Percentiles rank a stretch among this genome's conserved stretches.
These are phyloP conservation scores for Serranus cabrilla DNA, from an alignment of 2,797 vertebrate species.

Conservation along the genomic window DNA sequence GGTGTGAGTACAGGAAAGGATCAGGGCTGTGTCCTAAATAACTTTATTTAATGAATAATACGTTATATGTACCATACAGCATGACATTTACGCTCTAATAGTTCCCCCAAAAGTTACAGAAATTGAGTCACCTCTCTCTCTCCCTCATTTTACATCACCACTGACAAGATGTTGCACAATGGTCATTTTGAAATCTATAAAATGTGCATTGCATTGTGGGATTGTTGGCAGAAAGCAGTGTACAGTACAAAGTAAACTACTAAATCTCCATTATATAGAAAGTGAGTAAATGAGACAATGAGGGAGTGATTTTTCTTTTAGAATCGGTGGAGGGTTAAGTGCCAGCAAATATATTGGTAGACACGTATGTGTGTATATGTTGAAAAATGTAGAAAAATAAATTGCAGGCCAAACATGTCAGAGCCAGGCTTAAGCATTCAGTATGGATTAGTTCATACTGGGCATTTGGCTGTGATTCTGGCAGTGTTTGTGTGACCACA, in stretches of 20 bases:
- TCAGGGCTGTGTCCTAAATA: no score
- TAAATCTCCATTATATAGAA: no score
- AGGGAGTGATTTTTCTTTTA: no score
- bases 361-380: not conserved
- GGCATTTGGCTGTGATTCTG: constrained; percentile 5
- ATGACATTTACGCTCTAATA: no score
- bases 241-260: not conserved
- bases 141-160: not conserved
- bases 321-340: not conserved
- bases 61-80: no score
- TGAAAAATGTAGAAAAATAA: not conserved
- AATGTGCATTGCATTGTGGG: not conserved
- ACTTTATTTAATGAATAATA: no score
- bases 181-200: not conserved
- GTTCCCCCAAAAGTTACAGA: no score
- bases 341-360: not conserved
- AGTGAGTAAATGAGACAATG: no score
- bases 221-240: not conserved
- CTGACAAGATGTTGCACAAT: no score
- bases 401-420: not conserved
- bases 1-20: no score
- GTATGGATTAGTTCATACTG: not conserved
- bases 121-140: no score
- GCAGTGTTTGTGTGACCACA: not conserved
- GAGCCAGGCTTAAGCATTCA: not conserved